phyloP scores from a whole-genome alignment of 1,140 invertebrate species.

The Chrysopa pallens region DNA sequence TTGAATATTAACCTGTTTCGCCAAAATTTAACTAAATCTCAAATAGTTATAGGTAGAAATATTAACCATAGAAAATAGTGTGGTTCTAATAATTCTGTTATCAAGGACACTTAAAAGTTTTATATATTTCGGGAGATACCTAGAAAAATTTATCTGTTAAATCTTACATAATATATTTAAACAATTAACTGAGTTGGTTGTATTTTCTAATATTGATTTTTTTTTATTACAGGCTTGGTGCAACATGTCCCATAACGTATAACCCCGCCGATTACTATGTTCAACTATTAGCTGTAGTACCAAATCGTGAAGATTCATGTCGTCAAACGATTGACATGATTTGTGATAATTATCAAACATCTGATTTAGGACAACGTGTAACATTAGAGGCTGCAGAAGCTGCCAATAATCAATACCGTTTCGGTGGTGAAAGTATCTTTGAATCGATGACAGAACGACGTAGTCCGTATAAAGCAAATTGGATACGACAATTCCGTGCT shows the following conservation, averaged over 20 bases:
- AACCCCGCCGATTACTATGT: constrained; percentile 94
- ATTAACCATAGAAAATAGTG: too few relatives aligned
- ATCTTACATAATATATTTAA: too few relatives aligned
- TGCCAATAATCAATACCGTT: constrained; percentile 7
- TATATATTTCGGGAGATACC: too few relatives aligned
- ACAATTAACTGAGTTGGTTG: too few relatives aligned
- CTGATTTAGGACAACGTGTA: constrained; percentile 36
- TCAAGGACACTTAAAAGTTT: too few relatives aligned
- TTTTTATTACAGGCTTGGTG: constrained; percentile 39
- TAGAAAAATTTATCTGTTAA: too few relatives aligned
- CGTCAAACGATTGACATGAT: constrained; percentile 55
- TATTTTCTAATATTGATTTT: neutral
- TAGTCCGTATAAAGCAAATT: constrained; percentile 66
- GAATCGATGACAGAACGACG: constrained; percentile 7
- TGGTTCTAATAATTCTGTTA: too few relatives aligned
- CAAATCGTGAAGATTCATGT: constrained; percentile 58
- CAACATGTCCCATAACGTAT: constrained; percentile 68
- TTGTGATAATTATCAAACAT: constrained; percentile 52
- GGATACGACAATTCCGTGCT: constrained; percentile 73
- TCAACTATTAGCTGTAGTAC: constrained; percentile 74
- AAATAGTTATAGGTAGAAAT: too few relatives aligned
- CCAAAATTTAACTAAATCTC: too few relatives aligned
- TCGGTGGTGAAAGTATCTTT: neutral
- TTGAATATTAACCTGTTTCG: too few relatives aligned
- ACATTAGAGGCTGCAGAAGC: constrained; percentile 28